Evolutionary conservation across 2,888 invertebrate species (phyloP).

Genomic region (Agrochola lota): DNA sequence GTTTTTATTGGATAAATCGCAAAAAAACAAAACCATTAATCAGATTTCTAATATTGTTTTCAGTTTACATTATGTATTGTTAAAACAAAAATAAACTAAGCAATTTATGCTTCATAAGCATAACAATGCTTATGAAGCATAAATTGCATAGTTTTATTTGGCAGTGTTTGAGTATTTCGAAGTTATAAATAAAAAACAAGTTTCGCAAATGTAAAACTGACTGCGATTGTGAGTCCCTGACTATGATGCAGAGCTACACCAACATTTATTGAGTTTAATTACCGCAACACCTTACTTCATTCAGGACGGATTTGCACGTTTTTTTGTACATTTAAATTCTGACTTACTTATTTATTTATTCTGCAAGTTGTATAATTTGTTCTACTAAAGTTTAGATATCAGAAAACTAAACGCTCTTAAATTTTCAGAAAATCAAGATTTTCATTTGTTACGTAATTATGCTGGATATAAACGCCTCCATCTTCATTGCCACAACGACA

Average conservation of each 20-base stretch:
- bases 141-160: background rate
- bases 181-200: too few relatives aligned
- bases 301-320: conserved; percentile 55
- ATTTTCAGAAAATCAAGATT: too few relatives aligned
- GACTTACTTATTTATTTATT: conserved; percentile 2
- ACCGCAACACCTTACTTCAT: conserved; percentile 68
- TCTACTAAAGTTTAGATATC: background rate
- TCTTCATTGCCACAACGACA: background rate
- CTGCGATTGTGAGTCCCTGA: conserved; percentile 69
- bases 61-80: too few relatives aligned
- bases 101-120: too few relatives aligned
- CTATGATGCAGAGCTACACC: conserved; percentile 71
- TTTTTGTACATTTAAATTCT: conserved; percentile 34
- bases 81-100: background rate
- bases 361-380: background rate
- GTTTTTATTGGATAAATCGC: background rate
- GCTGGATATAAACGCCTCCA: background rate
- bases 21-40: background rate
- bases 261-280: conserved; percentile 77
- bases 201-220: background rate
- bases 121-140: background rate
- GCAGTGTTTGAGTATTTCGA: background rate
- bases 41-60: background rate
- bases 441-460: background rate
- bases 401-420: too few relatives aligned